Base-by-base conservation (phyloP, 2,797 vertebrate genomes). In the Echiichthys vipera region DNA sequence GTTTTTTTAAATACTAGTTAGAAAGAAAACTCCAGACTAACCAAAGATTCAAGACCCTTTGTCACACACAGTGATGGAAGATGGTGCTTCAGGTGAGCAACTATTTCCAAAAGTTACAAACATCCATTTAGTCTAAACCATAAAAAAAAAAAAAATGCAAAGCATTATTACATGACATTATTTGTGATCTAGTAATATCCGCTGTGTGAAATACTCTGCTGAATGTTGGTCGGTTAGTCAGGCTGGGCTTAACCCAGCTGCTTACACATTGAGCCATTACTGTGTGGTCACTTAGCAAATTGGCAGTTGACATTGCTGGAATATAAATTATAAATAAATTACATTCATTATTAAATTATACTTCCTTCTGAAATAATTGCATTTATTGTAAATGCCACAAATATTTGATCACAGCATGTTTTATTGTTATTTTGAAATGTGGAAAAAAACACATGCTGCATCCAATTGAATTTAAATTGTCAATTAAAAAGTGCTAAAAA, bases 1-100 rank as follows among this genome's bases (percentile, higher is more conserved):
- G 43, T 47, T 29, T 65, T 40, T 65, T 55, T n/a, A n/a, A n/a
- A n/a, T n/a, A n/a, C n/a, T n/a, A n/a, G 65, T 45, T 50, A 27
- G 34, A 47, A 24, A 25, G 29, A 61, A 59, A 30, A 36, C 25
- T 22, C n/a, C 24, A 42, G 13, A 25, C n/a, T 15, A 37, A 29
- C 32, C 54, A 3, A 12, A 67, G 22, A 55, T 66, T 43, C 12
- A 67, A 27, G 64, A 56, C 42, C 49, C 24, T 39, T 29, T 24
- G 5, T 46, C 25, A 39, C 24, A 75, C 25, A 17, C 32, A 32
- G 24, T 37, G 39, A 45, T 51, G 17, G 29, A 45, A 43, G 20
- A 51, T 29, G 3, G 20, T 34, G 7, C 8, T 34, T 63, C 10
- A 42, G 43, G 22, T 50, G 25, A 43, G 34, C 40, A 37, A 34